Percentiles rank a stretch among this genome's conserved stretches.
phyloP scores from a whole-genome alignment of 92 coral and sea anemone genomes.

The Heteractis magnifica region DNA sequence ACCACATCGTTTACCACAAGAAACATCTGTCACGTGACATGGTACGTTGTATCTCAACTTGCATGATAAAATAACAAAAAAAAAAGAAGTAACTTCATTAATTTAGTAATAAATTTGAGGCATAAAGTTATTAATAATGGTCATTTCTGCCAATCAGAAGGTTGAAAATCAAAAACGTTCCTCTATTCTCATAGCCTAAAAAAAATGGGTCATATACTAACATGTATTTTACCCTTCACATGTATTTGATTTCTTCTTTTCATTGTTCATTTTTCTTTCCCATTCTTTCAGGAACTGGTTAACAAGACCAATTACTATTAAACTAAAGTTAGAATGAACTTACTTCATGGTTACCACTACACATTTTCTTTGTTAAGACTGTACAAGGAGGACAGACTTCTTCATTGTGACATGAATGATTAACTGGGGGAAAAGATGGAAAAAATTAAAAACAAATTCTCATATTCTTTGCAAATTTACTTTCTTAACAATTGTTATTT shows the following conservation, averaged over 20 bases:
- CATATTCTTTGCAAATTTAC: too few relatives aligned
- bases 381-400: slow-evolving; percentile 89
- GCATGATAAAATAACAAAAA: too few relatives aligned
- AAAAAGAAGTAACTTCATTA: background rate
- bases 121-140: too few relatives aligned
- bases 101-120: background rate
- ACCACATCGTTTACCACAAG: slow-evolving; percentile 89
- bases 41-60: slow-evolving; percentile 50
- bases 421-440: slow-evolving; percentile 40
- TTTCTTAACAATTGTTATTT: too few relatives aligned
- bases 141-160: too few relatives aligned
- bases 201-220: too few relatives aligned
- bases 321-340: background rate
- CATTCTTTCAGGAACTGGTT: background rate
- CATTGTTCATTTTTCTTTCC: too few relatives aligned
- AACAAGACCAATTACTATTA: too few relatives aligned
- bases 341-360: slow-evolving; percentile 93
- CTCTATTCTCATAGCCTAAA: too few relatives aligned
- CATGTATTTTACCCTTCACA: too few relatives aligned
- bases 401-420: slow-evolving; percentile 83
- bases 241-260: too few relatives aligned
- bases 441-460: background rate
- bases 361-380: slow-evolving; percentile 72
- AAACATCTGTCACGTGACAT: slow-evolving; percentile 83
- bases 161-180: too few relatives aligned